phyloP scores from a whole-genome alignment of 2,888 invertebrate genomes.

The Brachycybe producta region DNA sequence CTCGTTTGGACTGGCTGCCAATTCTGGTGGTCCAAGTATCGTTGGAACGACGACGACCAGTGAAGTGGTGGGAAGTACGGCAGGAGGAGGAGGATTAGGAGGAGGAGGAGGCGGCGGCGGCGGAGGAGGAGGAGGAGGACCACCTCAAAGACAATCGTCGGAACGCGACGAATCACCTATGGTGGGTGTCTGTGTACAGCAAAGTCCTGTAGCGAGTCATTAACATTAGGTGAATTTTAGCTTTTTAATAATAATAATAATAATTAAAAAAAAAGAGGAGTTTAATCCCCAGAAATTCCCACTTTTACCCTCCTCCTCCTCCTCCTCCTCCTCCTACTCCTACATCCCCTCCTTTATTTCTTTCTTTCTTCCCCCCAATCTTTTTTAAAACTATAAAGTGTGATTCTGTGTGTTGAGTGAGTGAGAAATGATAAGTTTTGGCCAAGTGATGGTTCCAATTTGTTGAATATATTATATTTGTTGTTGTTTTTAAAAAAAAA shows the following conservation, averaged over 20 bases:
- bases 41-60: conserved; percentile 7
- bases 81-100: no score
- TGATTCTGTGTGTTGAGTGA: no score
- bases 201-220: conserved; percentile 86
- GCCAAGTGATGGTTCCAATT: no score
- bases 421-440: no score
- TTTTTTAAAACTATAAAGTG: background rate
- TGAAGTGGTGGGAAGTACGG: no score
- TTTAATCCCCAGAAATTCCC: no score
- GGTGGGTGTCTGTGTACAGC: conserved; percentile 80
- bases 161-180: conserved; percentile 62
- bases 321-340: background rate
- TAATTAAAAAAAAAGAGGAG: no score
- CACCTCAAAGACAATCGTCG: conserved; percentile 26
- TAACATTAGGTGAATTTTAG: conserved; percentile 30
- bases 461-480: no score
- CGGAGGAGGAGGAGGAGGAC: no score
- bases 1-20: conserved; percentile 26
- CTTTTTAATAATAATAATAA: background rate
- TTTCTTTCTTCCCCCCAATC: background rate
- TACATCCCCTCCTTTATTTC: background rate
- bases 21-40: conserved; percentile 20
- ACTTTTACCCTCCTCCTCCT: conserved; percentile 5
- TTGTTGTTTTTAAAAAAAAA: no score
- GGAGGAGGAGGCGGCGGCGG: no score